Percentiles rank a stretch among this genome's conserved stretches.
These are phyloP conservation scores for Drosophila mayaguana DNA, from an alignment of 2,888 invertebrate genomes.

Conservation along the genomic window DNA sequence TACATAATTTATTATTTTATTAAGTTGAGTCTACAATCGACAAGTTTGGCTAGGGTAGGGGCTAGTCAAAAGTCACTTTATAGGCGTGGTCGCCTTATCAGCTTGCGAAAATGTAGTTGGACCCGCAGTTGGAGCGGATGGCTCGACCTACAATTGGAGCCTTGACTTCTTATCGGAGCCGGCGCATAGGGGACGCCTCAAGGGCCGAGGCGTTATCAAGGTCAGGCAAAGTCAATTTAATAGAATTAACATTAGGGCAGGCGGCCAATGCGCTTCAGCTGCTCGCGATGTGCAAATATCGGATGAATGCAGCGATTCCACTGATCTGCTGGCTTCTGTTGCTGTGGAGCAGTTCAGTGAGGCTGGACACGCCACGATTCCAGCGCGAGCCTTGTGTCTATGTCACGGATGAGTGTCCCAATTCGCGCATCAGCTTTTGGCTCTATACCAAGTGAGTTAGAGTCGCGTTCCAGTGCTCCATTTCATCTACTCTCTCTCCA, in stretches of 20 bases:
- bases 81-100: conserved; percentile 24
- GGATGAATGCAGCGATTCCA: not conserved
- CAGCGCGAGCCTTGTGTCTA: conserved; percentile 60
- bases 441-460: conserved; percentile 87
- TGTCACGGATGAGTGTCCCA: conserved; percentile 86
- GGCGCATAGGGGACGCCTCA: conserved; percentile 37
- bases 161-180: conserved; percentile 59
- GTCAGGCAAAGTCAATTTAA: conserved; percentile 54
- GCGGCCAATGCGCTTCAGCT: conserved; percentile 40
- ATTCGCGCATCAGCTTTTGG: conserved; percentile 87
- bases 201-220: conserved; percentile 34
- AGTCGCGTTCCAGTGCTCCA: not conserved
- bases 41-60: not conserved
- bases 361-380: conserved; percentile 22
- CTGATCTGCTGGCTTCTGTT: conserved; percentile 14
- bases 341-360: conserved; percentile 1
- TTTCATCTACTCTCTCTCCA: not conserved
- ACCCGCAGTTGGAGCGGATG: conserved; percentile 20
- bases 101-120: conserved; percentile 7
- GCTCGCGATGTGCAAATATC: conserved; percentile 55
- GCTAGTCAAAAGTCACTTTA: too few relatives aligned
- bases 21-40: too few relatives aligned
- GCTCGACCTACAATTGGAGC: conserved; percentile 50
- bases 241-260: conserved; percentile 48
- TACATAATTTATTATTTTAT: too few relatives aligned